A percentile compares a stretch with the other conserved stretches of the same genome.
Conservation (phyloP, 2,113 vertebrate genomes). For the Oostethus manadensis region DNA sequence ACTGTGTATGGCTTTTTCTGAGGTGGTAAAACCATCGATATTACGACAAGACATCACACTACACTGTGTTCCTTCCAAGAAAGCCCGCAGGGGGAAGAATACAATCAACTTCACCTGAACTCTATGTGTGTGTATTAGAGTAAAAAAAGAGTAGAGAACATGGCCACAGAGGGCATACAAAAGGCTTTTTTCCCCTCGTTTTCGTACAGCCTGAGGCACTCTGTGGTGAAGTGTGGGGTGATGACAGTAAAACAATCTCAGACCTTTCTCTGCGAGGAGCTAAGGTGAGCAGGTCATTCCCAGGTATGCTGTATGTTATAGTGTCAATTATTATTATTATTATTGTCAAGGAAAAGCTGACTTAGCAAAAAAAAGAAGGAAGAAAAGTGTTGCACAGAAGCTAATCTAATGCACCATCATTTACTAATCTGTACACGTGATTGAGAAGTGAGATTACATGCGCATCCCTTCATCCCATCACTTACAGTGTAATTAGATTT, state of each 20-base stretch:
- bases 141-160: slow-evolving; percentile 6
- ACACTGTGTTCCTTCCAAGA: slow-evolving; percentile 22
- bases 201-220: slow-evolving; percentile 39
- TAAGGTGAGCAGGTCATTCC: slow-evolving; percentile 16
- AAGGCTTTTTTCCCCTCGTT: slow-evolving; percentile 17
- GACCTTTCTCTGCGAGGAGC: slow-evolving; percentile 31
- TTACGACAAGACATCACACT: slow-evolving; percentile 22
- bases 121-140: slow-evolving; percentile 6
- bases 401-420: background rate
- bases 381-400: too few species aligned
- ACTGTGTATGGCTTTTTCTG: background rate
- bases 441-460: too few species aligned
- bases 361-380: too few species aligned
- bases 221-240: slow-evolving; percentile 34
- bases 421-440: background rate
- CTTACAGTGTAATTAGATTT: too few species aligned
- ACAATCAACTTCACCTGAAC: slow-evolving; percentile 51
- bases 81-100: slow-evolving; percentile 40
- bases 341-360: too few species aligned
- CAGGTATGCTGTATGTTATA: background rate
- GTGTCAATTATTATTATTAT: too few species aligned
- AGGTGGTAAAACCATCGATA: slow-evolving; percentile 41
- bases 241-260: slow-evolving; percentile 40
- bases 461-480: too few species aligned
- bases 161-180: slow-evolving; percentile 34